Percentiles rank a stretch among this genome's conserved stretches.
Evolutionary conservation across 2,888 invertebrate genomes (phyloP).

Genomic region (Eupelmus urozonus): DNA sequence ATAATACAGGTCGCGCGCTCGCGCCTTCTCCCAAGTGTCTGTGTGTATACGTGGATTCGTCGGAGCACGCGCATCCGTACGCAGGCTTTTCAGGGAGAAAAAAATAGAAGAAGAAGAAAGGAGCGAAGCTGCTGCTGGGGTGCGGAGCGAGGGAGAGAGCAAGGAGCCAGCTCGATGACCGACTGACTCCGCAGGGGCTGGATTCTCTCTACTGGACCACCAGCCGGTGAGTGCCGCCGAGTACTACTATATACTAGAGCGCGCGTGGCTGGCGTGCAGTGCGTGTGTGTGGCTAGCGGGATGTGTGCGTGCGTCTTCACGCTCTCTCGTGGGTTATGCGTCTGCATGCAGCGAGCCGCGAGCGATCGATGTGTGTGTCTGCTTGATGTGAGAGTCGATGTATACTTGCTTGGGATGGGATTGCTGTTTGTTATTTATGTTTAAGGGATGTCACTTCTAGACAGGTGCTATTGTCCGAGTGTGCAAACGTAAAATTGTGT

Average conservation of each 20-base stretch:
- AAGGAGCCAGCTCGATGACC: conserved; percentile 30
- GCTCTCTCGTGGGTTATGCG: not conserved
- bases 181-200: conserved; percentile 22
- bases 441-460: no score
- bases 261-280: not conserved
- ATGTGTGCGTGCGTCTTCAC: not conserved
- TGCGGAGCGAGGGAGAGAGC: not conserved
- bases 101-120: no score
- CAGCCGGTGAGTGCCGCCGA: conserved; percentile 33
- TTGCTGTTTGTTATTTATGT: no score
- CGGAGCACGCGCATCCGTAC: no score
- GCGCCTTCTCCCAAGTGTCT: no score
- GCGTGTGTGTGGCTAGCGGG: not conserved
- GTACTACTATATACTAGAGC: not conserved
- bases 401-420: no score
- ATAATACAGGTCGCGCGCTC: no score
- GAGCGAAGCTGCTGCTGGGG: not conserved
- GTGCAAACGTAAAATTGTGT: no score
- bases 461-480: no score
- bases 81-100: no score
- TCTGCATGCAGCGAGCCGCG: not conserved
- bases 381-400: no score
- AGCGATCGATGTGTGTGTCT: not conserved
- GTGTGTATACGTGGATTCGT: no score
- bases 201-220: conserved; percentile 37